A percentile compares a stretch with the other conserved stretches of the same genome.
phyloP scores from a whole-genome alignment of 2,797 vertebrate genomes.

The Phataginus tetradactyla region DNA sequence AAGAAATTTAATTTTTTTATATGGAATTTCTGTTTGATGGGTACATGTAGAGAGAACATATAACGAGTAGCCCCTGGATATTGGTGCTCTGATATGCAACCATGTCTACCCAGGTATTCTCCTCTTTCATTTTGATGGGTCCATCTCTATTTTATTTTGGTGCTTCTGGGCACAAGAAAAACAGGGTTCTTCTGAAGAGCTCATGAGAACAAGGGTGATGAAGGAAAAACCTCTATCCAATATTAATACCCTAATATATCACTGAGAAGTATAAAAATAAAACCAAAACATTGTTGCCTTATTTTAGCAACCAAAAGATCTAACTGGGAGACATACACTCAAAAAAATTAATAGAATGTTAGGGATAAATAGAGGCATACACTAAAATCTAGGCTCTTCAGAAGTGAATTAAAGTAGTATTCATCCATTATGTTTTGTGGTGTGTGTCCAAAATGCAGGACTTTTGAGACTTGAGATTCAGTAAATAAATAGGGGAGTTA shows the following conservation, averaged over 20 bases:
- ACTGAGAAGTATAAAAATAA: not conserved
- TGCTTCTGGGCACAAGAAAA: not conserved
- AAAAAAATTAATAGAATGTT: not conserved
- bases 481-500: not conserved
- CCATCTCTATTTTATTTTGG: not conserved
- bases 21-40: not conserved
- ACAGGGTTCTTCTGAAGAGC: not conserved
- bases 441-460: not conserved
- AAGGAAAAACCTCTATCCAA: not conserved
- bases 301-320: not conserved
- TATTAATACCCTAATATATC: not conserved
- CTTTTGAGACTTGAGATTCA: not conserved
- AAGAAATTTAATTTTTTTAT: not conserved
- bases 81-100: not conserved
- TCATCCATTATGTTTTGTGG: not conserved
- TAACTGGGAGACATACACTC: not conserved
- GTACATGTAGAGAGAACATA: not conserved
- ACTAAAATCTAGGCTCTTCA: not conserved
- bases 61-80: not conserved
- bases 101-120: not conserved
- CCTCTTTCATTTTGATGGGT: not conserved
- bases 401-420: not conserved
- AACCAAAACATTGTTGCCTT: not conserved
- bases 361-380: not conserved
- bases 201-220: not conserved